Conservation (phyloP, 2,797 vertebrate species). For the Mallotus villosus region DNA sequence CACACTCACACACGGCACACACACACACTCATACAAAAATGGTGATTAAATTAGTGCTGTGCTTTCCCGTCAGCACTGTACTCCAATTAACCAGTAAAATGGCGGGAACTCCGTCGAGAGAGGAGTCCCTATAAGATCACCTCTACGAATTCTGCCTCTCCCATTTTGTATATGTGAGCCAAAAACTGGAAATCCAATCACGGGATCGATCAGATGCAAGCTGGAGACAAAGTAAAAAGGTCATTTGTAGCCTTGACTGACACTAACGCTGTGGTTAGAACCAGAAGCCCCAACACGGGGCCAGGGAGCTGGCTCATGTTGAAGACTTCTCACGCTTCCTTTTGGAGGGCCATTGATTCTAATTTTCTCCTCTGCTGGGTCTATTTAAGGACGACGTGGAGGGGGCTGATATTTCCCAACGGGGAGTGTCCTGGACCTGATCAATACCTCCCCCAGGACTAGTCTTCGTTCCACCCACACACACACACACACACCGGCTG, state of each 20-base stretch:
- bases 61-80: slow-evolving; percentile 22
- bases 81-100: slow-evolving; percentile 19
- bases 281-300: neutral
- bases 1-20: neutral
- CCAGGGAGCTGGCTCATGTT: slow-evolving; percentile 23
- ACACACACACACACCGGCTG: neutral
- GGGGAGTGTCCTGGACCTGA: slow-evolving; percentile 37
- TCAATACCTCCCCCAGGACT: slow-evolving; percentile 36
- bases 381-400: neutral
- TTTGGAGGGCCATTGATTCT: slow-evolving; percentile 47
- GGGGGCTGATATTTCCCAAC: slow-evolving; percentile 10
- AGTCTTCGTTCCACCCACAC: slow-evolving; percentile 11
- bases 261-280: slow-evolving; percentile 1
- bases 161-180: neutral
- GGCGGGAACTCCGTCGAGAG: slow-evolving; percentile 18
- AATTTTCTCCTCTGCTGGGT: slow-evolving; percentile 45
- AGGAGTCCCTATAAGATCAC: slow-evolving; percentile 26
- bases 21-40: neutral
- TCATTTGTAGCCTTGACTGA: neutral
- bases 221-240: neutral
- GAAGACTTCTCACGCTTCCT: slow-evolving; percentile 38
- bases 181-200: slow-evolving; percentile 2
- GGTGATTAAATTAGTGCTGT: slow-evolving; percentile 24
- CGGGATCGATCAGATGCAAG: neutral
- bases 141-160: neutral